Conservation (phyloP, 2,888 invertebrate genomes). For the Apotomis turbidana region DNA sequence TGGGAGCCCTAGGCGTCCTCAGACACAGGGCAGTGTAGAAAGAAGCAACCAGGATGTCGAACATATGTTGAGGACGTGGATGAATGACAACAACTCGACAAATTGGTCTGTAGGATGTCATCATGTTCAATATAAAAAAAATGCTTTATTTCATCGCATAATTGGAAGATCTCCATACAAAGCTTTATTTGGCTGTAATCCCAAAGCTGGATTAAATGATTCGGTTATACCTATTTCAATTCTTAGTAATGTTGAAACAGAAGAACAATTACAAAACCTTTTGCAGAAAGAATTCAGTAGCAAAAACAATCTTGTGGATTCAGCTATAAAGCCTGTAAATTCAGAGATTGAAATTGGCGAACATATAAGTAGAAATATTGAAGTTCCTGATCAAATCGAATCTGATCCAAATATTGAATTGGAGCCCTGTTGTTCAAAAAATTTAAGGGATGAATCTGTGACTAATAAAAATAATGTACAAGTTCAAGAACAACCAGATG, state of each 20-base stretch:
- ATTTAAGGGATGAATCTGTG: too few species aligned
- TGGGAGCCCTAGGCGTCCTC: conserved; percentile 11
- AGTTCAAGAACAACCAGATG: neutral
- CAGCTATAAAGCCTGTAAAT: too few species aligned
- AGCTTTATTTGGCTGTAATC: neutral
- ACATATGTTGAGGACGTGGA: conserved; percentile 1
- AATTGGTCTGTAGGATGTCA: neutral
- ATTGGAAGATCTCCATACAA: conserved; percentile 3
- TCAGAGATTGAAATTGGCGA: too few species aligned
- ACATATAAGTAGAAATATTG: too few species aligned
- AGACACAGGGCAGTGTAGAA: conserved; percentile 3
- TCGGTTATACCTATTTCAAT: neutral
- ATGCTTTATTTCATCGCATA: neutral
- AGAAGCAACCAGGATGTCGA: conserved; percentile 15
- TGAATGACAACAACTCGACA: neutral
- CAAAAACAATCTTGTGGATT: too few species aligned
- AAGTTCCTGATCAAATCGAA: too few species aligned
- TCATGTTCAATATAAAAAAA: neutral
- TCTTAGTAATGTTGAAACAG: neutral
- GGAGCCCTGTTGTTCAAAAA: too few species aligned
- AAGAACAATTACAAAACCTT: neutral
- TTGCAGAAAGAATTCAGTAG: too few species aligned
- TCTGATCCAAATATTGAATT: too few species aligned
- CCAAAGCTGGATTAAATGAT: conserved; percentile 1
- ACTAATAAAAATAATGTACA: too few species aligned